A percentile compares a stretch with the other conserved stretches of the same genome.
Conservation (phyloP, 2,113 vertebrate species). For the Trematocara nigrifrons region DNA sequence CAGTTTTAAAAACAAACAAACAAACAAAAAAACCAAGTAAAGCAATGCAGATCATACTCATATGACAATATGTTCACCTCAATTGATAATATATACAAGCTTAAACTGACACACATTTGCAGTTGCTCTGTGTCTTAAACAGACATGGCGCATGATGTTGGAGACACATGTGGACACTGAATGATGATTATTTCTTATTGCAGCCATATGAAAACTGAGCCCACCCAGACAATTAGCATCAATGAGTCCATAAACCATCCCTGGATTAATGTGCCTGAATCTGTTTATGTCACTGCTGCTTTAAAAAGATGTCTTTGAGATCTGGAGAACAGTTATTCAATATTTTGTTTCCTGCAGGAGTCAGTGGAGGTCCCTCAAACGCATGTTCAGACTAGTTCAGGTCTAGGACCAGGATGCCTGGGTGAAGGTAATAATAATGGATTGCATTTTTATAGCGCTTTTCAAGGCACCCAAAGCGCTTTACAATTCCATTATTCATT, state of each 20-base stretch:
- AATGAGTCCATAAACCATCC: constrained; percentile 89
- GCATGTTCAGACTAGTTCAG: constrained; percentile 83
- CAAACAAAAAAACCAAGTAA: not conserved
- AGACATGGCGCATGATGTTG: not conserved
- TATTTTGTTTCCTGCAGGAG: constrained; percentile 68
- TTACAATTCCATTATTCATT: too few relatives aligned
- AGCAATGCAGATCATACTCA: not conserved
- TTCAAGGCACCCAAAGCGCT: too few relatives aligned
- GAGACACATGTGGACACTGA: not conserved
- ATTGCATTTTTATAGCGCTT: too few relatives aligned
- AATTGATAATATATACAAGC: not conserved
- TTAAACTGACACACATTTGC: not conserved
- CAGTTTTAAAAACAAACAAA: not conserved
- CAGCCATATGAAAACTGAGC: constrained; percentile 89
- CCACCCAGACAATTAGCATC: constrained; percentile 88
- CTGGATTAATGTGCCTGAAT: constrained; percentile 84
- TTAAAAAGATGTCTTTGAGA: not conserved
- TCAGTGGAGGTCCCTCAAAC: constrained; percentile 77
- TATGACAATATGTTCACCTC: not conserved
- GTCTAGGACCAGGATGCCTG: constrained; percentile 85
- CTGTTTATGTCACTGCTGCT: not conserved
- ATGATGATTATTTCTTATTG: not conserved
- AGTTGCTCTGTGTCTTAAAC: not conserved
- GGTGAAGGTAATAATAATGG: constrained; percentile 71
- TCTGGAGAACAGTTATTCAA: not conserved